phyloP scores from a whole-genome alignment of 2,113 vertebrate species.

The Paracanthobrama guichenoti region DNA sequence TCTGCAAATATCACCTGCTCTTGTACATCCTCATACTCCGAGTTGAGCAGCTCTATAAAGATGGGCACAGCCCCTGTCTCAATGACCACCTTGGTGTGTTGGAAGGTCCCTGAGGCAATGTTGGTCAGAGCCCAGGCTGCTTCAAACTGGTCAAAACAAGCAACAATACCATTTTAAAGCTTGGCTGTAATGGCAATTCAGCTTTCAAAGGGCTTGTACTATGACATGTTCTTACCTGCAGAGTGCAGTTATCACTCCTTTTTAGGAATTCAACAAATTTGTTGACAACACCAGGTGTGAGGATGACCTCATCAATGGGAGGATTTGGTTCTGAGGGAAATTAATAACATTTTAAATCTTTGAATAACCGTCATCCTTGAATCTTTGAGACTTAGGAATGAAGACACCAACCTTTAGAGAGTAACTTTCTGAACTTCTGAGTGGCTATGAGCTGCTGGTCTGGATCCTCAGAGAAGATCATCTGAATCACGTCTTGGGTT shows the following conservation, averaged over 20 bases:
- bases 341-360: not conserved
- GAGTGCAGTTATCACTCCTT: conserved; percentile 87
- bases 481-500: conserved; percentile 89
- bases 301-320: conserved; percentile 93
- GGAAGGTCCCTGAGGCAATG: conserved; percentile 91
- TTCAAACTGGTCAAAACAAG: conserved; percentile 76
- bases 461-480: conserved; percentile 91
- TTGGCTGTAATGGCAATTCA: not conserved
- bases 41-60: conserved; percentile 89
- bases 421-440: conserved; percentile 90
- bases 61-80: conserved; percentile 92
- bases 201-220: not conserved
- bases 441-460: conserved; percentile 89
- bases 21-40: conserved; percentile 91
- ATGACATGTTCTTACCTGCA: conserved; percentile 76
- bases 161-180: not conserved
- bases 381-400: not conserved
- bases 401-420: conserved; percentile 83
- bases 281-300: conserved; percentile 86
- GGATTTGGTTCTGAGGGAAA: conserved; percentile 85
- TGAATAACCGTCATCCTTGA: not conserved
- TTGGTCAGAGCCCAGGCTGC: conserved; percentile 93
- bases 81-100: conserved; percentile 92
- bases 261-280: conserved; percentile 92
- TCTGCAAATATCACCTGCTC: conserved; percentile 80